These are phyloP conservation scores for Macrostomum lignano DNA, from an alignment of 1,140 invertebrate genomes.

Conservation along the genomic window DNA sequence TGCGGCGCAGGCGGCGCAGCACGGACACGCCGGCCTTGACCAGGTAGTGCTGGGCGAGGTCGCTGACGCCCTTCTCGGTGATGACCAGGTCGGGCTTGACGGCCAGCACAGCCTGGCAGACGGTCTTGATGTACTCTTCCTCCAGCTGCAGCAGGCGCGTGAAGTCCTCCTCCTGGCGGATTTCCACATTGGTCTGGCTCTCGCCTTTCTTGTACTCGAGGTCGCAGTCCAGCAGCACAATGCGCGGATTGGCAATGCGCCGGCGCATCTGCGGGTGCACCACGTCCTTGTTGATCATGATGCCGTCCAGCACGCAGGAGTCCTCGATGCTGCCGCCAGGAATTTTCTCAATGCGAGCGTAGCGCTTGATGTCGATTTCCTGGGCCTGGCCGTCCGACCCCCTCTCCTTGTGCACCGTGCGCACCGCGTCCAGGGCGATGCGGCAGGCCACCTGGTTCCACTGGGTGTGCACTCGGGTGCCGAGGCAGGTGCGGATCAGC, in stretches of 20 bases:
- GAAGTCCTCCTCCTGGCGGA: conserved; percentile 75
- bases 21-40: conserved; percentile 61
- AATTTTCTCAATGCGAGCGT: conserved; percentile 77
- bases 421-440: conserved; percentile 74
- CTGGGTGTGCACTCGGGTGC: conserved; percentile 78
- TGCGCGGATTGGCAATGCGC: conserved; percentile 73
- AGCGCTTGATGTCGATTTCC: conserved; percentile 92
- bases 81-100: conserved; percentile 83
- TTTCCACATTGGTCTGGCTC: conserved; percentile 67
- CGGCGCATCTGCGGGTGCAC: conserved; percentile 84
- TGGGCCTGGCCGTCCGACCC: conserved; percentile 60
- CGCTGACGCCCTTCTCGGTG: conserved; percentile 85
- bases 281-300: conserved; percentile 97
- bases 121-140: conserved; percentile 66
- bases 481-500: conserved; percentile 65
- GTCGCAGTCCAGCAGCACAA: conserved; percentile 70
- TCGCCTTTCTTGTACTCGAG: conserved; percentile 87
- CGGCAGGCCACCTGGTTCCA: conserved; percentile 46
- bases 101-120: conserved; percentile 71
- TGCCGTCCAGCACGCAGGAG: conserved; percentile 62
- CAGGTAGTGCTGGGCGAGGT: conserved; percentile 34
- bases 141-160: conserved; percentile 40
- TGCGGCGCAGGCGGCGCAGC: conserved; percentile 63
- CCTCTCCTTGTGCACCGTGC: conserved; percentile 56
- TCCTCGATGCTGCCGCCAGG: conserved; percentile 83